phyloP scores from a whole-genome alignment of 1,140 invertebrate genomes.

The Campoletis sonorensis region DNA sequence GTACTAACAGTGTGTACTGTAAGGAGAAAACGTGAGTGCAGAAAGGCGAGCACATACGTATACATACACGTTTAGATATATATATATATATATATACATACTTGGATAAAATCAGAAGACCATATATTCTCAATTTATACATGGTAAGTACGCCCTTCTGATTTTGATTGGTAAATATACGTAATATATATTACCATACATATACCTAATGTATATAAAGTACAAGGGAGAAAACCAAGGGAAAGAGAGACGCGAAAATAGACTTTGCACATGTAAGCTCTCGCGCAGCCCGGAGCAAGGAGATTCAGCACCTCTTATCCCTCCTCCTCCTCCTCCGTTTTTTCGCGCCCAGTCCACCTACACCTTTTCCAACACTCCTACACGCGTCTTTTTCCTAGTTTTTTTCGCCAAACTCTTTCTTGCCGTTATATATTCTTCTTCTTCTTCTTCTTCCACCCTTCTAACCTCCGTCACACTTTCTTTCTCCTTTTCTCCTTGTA shows the following conservation, averaged over 20 bases:
- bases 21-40: conserved; percentile 36
- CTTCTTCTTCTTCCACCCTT: conserved; percentile 5
- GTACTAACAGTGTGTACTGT: conserved; percentile 10
- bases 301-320: conserved; percentile 48
- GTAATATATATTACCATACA: neutral
- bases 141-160: neutral
- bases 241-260: conserved; percentile 10
- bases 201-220: neutral
- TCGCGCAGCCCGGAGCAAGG: conserved; percentile 43
- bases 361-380: conserved; percentile 28
- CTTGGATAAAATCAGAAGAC: neutral
- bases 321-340: neutral
- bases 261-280: conserved; percentile 42
- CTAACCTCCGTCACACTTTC: neutral
- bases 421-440: conserved; percentile 8
- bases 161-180: neutral
- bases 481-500: conserved; percentile 8
- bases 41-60: conserved; percentile 15
- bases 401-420: conserved; percentile 45
- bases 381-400: conserved; percentile 38
- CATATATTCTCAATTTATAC: neutral
- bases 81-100: neutral
- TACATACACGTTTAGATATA: neutral
- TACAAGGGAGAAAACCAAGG: neutral
- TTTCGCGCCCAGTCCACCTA: neutral